phyloP scores from a whole-genome alignment of 1,140 invertebrate species.

The Sipha flava region DNA sequence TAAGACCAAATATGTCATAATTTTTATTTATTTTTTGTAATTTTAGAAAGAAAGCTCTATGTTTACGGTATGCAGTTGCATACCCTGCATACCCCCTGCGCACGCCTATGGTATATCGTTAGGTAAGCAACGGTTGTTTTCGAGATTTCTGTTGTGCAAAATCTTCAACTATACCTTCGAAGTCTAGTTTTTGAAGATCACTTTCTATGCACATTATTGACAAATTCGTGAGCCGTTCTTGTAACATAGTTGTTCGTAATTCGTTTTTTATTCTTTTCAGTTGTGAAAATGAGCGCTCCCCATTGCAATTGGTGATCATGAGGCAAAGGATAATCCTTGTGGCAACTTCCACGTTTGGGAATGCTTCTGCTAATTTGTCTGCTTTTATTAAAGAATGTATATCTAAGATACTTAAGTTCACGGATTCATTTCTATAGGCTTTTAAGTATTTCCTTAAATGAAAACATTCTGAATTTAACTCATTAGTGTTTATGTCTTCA shows the following conservation, averaged over 20 bases:
- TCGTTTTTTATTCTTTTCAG: slow-evolving; percentile 34
- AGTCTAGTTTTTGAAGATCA: slow-evolving; percentile 1
- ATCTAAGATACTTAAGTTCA: not conserved
- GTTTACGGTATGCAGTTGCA: too few species aligned
- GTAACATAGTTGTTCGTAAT: not conserved
- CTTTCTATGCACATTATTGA: not conserved
- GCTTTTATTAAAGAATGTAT: not conserved
- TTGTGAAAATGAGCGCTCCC: slow-evolving; percentile 39
- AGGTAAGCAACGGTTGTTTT: not conserved
- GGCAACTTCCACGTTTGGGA: too few species aligned
- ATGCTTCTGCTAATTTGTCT: not conserved
- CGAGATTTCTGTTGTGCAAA: not conserved
- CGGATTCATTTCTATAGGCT: not conserved
- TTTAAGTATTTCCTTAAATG: not conserved
- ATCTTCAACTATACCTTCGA: not conserved
- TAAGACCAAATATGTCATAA: too few species aligned
- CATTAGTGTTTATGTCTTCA: not conserved
- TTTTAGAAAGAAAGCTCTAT: too few species aligned
- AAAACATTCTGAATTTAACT: not conserved
- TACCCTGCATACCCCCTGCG: too few species aligned
- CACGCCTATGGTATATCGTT: too few species aligned
- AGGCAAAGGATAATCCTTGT: slow-evolving; percentile 36
- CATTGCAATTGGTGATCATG: slow-evolving; percentile 38
- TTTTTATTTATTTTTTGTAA: too few species aligned
- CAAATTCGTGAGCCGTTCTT: not conserved